These are phyloP conservation scores for Chromis chromis DNA, from an alignment of 2,797 vertebrate species.

Conservation along the genomic window DNA sequence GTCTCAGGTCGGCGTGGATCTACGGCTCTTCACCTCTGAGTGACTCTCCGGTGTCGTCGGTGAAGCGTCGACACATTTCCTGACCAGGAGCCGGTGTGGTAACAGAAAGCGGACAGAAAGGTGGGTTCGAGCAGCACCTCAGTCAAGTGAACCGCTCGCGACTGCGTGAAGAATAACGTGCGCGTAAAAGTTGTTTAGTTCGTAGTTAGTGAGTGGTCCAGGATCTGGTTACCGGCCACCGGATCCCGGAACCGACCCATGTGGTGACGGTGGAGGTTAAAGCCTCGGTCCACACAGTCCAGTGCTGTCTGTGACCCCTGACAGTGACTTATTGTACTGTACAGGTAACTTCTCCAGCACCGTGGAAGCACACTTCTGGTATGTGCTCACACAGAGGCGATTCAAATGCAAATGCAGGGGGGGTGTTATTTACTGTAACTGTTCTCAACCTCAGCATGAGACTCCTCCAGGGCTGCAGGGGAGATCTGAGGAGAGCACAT, in stretches of 20 bases:
- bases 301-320: rapidly evolving
- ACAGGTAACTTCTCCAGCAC: no score
- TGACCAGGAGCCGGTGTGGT: background rate
- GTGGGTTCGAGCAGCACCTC: conserved; percentile 25
- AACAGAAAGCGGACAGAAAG: conserved; percentile 33
- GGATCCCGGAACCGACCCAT: conserved; percentile 11
- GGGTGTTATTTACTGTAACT: no score
- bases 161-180: background rate
- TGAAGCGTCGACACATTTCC: conserved; percentile 5
- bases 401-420: no score
- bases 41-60: conserved; percentile 11
- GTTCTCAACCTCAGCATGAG: no score
- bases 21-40: conserved; percentile 21
- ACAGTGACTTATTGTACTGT: background rate
- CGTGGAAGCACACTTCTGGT: no score
- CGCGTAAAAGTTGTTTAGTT: background rate
- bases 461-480: no score
- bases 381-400: no score
- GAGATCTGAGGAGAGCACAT: no score
- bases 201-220: background rate
- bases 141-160: no score
- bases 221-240: background rate
- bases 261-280: background rate
- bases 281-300: background rate
- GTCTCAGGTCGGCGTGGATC: background rate